phyloP scores from a whole-genome alignment of 2,797 vertebrate species.

The Rhinogobio ventralis region DNA sequence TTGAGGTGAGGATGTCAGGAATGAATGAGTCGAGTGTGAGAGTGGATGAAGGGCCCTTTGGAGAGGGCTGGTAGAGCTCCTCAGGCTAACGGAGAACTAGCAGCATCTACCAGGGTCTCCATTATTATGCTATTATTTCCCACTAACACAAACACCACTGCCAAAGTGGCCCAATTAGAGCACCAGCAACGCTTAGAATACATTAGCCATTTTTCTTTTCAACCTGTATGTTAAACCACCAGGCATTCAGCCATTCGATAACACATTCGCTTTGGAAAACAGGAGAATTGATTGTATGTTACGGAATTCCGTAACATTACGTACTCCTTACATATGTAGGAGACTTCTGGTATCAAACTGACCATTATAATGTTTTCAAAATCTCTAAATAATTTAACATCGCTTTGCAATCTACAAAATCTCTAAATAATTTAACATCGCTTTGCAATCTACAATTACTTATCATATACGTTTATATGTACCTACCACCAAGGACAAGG shows the following conservation, averaged over 20 bases:
- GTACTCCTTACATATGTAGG: no score
- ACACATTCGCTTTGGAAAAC: not conserved
- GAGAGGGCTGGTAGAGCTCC: constrained; percentile 28
- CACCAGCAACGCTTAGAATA: not conserved
- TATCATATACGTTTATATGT: no score
- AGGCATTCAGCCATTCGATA: not conserved
- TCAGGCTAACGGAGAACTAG: not conserved
- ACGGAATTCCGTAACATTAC: no score
- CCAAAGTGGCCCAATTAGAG: constrained; percentile 28
- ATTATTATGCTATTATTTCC: constrained; percentile 38
- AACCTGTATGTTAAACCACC: not conserved
- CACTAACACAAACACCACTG: not conserved
- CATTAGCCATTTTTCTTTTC: constrained; percentile 3
- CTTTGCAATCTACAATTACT: not conserved
- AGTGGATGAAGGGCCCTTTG: constrained; percentile 24
- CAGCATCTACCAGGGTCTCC: not conserved
- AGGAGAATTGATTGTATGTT: not conserved
- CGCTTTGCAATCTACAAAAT: not conserved
- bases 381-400: constrained; percentile 8
- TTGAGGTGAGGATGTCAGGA: constrained; percentile 21
- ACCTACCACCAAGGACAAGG: not conserved
- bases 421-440: not conserved
- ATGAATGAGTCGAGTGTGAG: constrained; percentile 25
- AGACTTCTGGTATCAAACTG: constrained; percentile 18
- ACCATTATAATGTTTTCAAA: constrained; percentile 8